phyloP scores from a whole-genome alignment of 2,797 vertebrate species.

The Sebastes oblongus region DNA sequence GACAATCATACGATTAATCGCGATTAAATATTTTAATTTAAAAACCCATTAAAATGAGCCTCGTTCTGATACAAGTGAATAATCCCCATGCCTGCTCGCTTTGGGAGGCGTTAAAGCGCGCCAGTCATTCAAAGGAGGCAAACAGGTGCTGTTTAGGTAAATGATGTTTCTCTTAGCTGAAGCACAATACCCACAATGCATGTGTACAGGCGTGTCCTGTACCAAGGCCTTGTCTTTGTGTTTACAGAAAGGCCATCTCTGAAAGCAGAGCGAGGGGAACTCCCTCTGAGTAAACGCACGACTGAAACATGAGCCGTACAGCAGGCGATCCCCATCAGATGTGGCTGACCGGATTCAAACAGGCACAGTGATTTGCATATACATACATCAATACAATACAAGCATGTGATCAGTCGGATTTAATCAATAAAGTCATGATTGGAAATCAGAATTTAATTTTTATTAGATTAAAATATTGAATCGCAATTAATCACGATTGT shows the following conservation, averaged over 20 bases:
- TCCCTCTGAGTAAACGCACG: constrained; percentile 53
- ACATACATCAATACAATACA: background rate
- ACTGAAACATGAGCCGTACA: constrained; percentile 40
- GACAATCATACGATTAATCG: too few species aligned
- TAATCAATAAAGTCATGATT: background rate
- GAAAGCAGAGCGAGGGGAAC: constrained; percentile 42
- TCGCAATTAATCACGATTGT: too few species aligned
- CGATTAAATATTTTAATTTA: background rate
- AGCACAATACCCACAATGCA: constrained; percentile 21
- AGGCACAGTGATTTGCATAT: constrained; percentile 7
- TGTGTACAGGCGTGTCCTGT: background rate
- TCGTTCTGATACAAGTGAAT: background rate
- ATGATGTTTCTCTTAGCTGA: background rate
- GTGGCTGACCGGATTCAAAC: background rate
- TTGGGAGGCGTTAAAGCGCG: background rate
- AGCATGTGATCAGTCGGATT: background rate
- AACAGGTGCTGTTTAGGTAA: constrained; percentile 41
- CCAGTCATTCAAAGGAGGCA: background rate
- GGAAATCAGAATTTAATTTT: background rate
- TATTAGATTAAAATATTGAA: background rate
- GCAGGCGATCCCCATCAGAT: background rate
- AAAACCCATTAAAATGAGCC: background rate
- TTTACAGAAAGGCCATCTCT: constrained; percentile 32
- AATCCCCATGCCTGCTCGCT: background rate
- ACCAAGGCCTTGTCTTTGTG: constrained; percentile 23